Percentiles rank a stretch among this genome's conserved stretches.
These are phyloP conservation scores for Poecilobothrus nobilitatus DNA, from an alignment of 2,888 invertebrate species.

Conservation along the genomic window DNA sequence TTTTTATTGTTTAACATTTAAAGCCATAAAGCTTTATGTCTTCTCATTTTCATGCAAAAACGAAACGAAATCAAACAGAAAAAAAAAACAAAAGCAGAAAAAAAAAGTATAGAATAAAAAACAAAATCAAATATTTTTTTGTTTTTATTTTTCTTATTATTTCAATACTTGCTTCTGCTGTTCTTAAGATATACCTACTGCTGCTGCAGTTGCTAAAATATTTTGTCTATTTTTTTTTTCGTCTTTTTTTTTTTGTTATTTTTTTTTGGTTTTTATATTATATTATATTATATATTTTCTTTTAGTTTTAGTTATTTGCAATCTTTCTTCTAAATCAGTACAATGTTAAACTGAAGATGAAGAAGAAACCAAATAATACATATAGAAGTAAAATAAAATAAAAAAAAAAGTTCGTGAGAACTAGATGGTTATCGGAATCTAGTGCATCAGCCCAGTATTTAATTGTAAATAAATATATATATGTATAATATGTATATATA, in stretches of 20 bases:
- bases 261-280: no score
- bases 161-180: no score
- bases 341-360: not conserved
- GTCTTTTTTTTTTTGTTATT: no score
- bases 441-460: slow-evolving; percentile 14
- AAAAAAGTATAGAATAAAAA: no score
- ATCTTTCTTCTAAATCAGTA: not conserved
- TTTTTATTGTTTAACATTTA: not conserved
- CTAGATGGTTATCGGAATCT: slow-evolving; percentile 22
- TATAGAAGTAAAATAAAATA: not conserved
- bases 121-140: not conserved
- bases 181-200: not conserved
- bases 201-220: not conserved
- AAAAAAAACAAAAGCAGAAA: no score
- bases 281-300: no score
- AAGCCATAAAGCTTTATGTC: not conserved
- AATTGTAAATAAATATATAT: not conserved
- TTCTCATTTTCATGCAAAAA: not conserved
- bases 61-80: no score
- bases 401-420: slow-evolving; percentile 21
- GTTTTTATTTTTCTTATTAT: no score
- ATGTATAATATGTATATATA: no score
- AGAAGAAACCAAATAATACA: not conserved
- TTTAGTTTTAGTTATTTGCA: no score
- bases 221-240: no score